Evolutionary conservation across 2,888 invertebrate genomes (phyloP).

Genomic region (Chesias legatella): DNA sequence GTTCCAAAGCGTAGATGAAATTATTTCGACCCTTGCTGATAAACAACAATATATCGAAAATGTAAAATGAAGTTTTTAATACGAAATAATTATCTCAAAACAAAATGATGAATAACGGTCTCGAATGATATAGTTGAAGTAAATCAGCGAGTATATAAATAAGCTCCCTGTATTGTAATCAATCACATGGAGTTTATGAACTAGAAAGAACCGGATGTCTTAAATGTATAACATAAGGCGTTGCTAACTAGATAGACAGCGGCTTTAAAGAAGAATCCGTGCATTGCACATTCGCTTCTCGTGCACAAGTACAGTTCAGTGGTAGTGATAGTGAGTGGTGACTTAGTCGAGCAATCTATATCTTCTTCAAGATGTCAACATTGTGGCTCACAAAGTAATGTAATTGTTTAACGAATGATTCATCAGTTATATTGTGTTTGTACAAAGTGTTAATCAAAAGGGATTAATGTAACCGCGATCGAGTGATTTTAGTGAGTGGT

Average conservation of each 20-base stretch:
- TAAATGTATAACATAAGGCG: conserved; percentile 73
- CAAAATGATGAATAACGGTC: conserved; percentile 8
- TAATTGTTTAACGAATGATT: background rate
- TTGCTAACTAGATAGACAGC: conserved; percentile 78
- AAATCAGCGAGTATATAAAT: conserved; percentile 23
- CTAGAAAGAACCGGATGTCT: conserved; percentile 65
- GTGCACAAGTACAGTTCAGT: conserved; percentile 74
- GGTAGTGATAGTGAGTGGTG: conserved; percentile 72
- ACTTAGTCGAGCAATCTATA: conserved; percentile 73
- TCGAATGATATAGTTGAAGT: conserved; percentile 20
- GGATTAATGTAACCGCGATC: conserved; percentile 39
- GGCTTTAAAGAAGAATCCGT: conserved; percentile 79
- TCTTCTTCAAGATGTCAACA: conserved; percentile 46
- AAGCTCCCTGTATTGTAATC: conserved; percentile 22
- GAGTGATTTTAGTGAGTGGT: conserved; percentile 37
- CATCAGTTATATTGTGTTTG: conserved; percentile 27
- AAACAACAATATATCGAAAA: conserved; percentile 21
- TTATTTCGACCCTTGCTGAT: conserved; percentile 23
- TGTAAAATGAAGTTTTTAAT: conserved; percentile 7
- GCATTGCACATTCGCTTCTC: conserved; percentile 80
- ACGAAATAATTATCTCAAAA: conserved; percentile 1
- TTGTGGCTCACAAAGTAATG: background rate
- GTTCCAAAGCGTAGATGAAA: conserved; percentile 21
- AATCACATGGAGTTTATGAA: conserved; percentile 28
- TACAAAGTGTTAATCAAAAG: conserved; percentile 37